Conservation (phyloP, 2,113 vertebrate species). For the Actenoides lindsayi region DNA sequence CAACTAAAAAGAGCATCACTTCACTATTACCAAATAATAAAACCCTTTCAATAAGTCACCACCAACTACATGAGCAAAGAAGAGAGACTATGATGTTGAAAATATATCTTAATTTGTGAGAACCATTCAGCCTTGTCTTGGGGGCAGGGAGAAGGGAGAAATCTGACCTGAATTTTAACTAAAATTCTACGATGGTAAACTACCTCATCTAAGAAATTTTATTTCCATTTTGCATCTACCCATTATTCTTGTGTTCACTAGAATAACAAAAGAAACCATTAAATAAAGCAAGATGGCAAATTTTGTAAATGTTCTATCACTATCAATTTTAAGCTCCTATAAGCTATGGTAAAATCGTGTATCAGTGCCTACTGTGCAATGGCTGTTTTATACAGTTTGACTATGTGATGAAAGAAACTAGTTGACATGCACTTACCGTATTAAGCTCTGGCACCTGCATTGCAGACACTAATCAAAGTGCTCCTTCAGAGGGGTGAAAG, state of each 20-base stretch:
- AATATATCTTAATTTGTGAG: not conserved
- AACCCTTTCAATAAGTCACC: not conserved
- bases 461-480: constrained; percentile 78
- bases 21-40: not conserved
- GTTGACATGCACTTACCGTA: constrained; percentile 77
- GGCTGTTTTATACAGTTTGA: constrained; percentile 46
- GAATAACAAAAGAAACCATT: not conserved
- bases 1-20: not conserved
- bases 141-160: not conserved
- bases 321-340: constrained; percentile 21
- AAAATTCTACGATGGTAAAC: not conserved
- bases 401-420: constrained; percentile 60
- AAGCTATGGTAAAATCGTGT: not conserved
- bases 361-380: not conserved
- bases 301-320: not conserved
- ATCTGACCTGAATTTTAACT: constrained; percentile 25
- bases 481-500: constrained; percentile 77
- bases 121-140: not conserved
- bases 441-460: constrained; percentile 73
- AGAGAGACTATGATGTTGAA: not conserved
- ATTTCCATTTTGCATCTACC: not conserved
- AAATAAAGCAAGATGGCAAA: not conserved
- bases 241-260: not conserved
- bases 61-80: not conserved
- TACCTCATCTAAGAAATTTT: not conserved